These are phyloP conservation scores for Huso huso DNA, from an alignment of 2,797 vertebrate genomes.

Conservation along the genomic window DNA sequence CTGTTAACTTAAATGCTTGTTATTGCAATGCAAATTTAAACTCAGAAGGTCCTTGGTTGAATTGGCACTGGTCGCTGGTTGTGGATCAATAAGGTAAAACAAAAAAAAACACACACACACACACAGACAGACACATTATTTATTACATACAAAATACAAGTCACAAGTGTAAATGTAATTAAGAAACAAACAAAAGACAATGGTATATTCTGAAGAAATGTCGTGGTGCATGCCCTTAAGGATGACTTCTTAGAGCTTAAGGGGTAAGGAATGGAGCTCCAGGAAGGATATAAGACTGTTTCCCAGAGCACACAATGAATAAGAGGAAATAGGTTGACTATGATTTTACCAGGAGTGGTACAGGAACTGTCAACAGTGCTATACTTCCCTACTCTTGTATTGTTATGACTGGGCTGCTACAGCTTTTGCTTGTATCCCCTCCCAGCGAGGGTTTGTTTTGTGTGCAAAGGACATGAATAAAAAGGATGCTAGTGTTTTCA, in stretches of 20 bases:
- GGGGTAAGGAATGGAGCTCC: conserved; percentile 32
- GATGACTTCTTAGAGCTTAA: conserved; percentile 33
- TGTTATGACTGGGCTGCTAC: conserved; percentile 27
- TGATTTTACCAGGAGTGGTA: conserved; percentile 44
- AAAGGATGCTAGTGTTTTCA: conserved; percentile 6
- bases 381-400: conserved; percentile 36
- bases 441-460: not conserved
- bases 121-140: not conserved
- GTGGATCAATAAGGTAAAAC: not conserved
- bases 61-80: not conserved
- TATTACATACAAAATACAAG: conserved; percentile 10
- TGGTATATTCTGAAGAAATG: conserved; percentile 28
- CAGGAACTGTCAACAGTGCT: conserved; percentile 48
- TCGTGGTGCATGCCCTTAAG: conserved; percentile 28
- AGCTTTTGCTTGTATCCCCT: not conserved
- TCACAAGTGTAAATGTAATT: conserved; percentile 30
- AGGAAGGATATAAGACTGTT: conserved; percentile 58
- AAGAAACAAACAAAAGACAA: conserved; percentile 43
- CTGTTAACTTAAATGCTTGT: conserved; percentile 2
- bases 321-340: conserved; percentile 54
- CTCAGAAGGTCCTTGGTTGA: not conserved
- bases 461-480: conserved; percentile 6
- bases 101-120: not conserved
- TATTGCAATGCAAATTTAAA: not conserved
- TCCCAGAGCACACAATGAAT: conserved; percentile 63